A percentile compares a stretch with the other conserved stretches of the same genome.
These are phyloP conservation scores for Torymus aiolomorphi DNA, from an alignment of 2,888 invertebrate genomes.

Conservation along the genomic window DNA sequence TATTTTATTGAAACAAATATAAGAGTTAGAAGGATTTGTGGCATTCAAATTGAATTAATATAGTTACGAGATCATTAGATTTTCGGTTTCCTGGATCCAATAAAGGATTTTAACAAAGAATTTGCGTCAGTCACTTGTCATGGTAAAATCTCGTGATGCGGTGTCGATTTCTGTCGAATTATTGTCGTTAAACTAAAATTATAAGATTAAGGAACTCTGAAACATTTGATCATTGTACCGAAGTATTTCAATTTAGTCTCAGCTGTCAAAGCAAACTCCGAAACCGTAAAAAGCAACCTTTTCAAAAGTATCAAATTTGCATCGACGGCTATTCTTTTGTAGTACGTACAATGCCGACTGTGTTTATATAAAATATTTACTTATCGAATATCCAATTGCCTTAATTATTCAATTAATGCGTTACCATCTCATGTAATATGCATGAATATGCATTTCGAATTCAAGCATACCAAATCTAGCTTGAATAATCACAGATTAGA, in stretches of 20 bases:
- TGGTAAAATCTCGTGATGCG: neutral
- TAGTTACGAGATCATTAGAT: neutral
- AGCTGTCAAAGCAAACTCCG: neutral
- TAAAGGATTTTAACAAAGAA: neutral
- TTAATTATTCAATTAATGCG: neutral
- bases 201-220: too few relatives aligned
- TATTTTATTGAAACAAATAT: too few relatives aligned
- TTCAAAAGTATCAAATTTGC: too few relatives aligned
- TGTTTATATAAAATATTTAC: too few relatives aligned
- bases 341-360: too few relatives aligned
- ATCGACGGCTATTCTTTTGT: too few relatives aligned
- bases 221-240: neutral
- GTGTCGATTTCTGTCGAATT: neutral
- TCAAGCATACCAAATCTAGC: neutral
- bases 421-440: neutral
- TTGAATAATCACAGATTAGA: too few relatives aligned
- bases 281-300: neutral
- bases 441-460: constrained; percentile 2
- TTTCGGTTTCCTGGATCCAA: constrained; percentile 6
- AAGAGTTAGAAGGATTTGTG: too few relatives aligned
- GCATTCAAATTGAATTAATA: constrained; percentile 5
- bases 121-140: constrained; percentile 9
- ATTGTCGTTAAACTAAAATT: neutral
- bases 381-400: neutral
- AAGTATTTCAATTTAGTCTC: neutral